phyloP scores from a whole-genome alignment of 2,888 invertebrate species.

The Nomada lathburiana region DNA sequence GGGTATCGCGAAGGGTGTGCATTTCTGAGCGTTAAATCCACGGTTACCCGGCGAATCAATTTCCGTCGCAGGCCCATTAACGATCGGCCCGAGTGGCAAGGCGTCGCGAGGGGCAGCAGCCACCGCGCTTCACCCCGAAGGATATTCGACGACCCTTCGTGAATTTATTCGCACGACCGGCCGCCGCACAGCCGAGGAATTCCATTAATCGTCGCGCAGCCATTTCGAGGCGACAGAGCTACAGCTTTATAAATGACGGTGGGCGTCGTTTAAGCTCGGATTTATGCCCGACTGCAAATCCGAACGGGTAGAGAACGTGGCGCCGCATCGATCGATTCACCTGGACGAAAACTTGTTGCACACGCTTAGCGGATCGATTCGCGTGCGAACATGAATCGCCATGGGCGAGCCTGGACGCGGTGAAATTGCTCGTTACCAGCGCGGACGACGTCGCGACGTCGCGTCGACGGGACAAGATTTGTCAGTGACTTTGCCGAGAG shows the following conservation, averaged over 20 bases:
- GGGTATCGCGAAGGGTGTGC: slow-evolving; percentile 6
- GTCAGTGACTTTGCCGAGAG: slow-evolving; percentile 7
- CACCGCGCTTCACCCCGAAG: slow-evolving; percentile 2
- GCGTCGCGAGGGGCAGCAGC: not conserved
- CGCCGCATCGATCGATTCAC: slow-evolving; percentile 28
- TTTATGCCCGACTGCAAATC: slow-evolving; percentile 59
- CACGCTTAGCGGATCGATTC: slow-evolving; percentile 15
- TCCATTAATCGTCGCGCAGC: slow-evolving; percentile 71
- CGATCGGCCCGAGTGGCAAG: slow-evolving; percentile 49
- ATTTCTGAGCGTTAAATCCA: slow-evolving; percentile 30
- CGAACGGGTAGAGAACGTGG: not conserved
- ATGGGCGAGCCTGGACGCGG: not conserved
- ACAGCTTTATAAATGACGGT: slow-evolving; percentile 70
- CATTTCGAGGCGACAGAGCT: slow-evolving; percentile 67
- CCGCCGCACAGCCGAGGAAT: slow-evolving; percentile 62
- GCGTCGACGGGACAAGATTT: slow-evolving; percentile 40
- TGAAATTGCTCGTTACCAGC: slow-evolving; percentile 45
- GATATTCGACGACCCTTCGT: slow-evolving; percentile 55
- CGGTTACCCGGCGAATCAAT: slow-evolving; percentile 70
- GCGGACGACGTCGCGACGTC: too few relatives aligned
- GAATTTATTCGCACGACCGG: slow-evolving; percentile 75
- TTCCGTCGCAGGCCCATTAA: slow-evolving; percentile 70
- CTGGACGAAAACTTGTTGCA: slow-evolving; percentile 60
- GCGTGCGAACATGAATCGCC: slow-evolving; percentile 33
- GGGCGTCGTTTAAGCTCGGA: slow-evolving; percentile 67